These are phyloP conservation scores for Coryphaenoides rupestris DNA, from an alignment of 2,113 vertebrate species.

Conservation along the genomic window DNA sequence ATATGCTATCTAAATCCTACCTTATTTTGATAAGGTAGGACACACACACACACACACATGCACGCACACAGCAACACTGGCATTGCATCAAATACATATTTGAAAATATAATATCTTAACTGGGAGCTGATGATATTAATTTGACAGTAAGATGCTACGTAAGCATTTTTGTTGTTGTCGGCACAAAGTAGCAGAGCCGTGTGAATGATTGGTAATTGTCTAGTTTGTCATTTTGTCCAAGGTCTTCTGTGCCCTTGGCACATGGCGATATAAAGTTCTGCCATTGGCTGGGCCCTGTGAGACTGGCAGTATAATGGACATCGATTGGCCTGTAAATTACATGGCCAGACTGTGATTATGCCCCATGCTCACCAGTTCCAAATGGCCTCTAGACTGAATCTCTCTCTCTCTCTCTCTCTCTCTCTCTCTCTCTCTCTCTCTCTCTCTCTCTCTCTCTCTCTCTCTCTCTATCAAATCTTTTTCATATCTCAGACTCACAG, in stretches of 20 bases:
- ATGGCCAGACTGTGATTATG: slow-evolving; percentile 1
- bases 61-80: too few species aligned
- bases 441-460: not conserved
- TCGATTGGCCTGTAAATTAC: slow-evolving; percentile 13
- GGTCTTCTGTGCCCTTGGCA: slow-evolving; percentile 1
- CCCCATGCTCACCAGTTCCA: not conserved
- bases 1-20: too few species aligned
- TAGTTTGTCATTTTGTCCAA: not conserved
- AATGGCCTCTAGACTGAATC: slow-evolving; percentile 7
- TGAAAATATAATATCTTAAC: too few species aligned
- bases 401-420: not conserved
- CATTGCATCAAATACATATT: too few species aligned
- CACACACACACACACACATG: too few species aligned
- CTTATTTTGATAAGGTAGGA: too few species aligned
- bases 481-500: too few species aligned
- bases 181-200: too few species aligned
- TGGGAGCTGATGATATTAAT: too few species aligned
- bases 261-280: not conserved
- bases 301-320: slow-evolving; percentile 2
- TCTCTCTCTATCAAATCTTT: too few species aligned
- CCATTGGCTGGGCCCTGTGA: not conserved
- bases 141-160: too few species aligned
- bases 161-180: too few species aligned
- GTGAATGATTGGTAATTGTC: not conserved
- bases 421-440: not conserved